Evolutionary conservation across 2,113 vertebrate genomes (phyloP).

Genomic region (Barnardius zonarius): DNA sequence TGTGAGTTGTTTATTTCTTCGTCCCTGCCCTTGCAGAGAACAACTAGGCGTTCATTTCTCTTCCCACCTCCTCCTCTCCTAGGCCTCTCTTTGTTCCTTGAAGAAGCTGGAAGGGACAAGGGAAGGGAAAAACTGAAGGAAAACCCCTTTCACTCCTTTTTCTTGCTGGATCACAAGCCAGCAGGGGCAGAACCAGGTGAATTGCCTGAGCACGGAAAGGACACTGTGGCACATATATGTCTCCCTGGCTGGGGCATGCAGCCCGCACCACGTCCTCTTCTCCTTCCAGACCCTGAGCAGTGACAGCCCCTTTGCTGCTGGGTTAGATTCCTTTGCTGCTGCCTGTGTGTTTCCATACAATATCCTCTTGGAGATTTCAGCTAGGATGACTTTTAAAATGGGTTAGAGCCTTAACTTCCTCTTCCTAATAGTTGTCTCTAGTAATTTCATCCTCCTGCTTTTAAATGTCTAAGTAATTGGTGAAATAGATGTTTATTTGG

Average conservation of each 20-base stretch:
- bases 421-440: background rate
- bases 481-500: constrained; percentile 7
- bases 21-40: constrained; percentile 2
- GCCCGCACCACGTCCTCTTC: background rate
- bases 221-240: fast-evolving
- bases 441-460: background rate
- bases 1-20: constrained; percentile 57
- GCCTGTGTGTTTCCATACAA: background rate
- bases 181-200: background rate
- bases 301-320: background rate
- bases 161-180: background rate
- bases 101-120: background rate
- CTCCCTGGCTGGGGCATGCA: background rate
- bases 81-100: background rate
- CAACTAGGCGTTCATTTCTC: constrained; percentile 13
- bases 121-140: background rate
- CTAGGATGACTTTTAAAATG: background rate
- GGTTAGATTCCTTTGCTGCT: background rate
- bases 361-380: background rate
- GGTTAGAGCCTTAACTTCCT: background rate
- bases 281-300: background rate
- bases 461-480: background rate
- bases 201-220: background rate
- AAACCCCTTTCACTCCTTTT: background rate
- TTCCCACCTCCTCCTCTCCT: background rate